Evolutionary conservation across 2,888 invertebrate species (phyloP).

Genomic region (Pseudolycoriella hygida): DNA sequence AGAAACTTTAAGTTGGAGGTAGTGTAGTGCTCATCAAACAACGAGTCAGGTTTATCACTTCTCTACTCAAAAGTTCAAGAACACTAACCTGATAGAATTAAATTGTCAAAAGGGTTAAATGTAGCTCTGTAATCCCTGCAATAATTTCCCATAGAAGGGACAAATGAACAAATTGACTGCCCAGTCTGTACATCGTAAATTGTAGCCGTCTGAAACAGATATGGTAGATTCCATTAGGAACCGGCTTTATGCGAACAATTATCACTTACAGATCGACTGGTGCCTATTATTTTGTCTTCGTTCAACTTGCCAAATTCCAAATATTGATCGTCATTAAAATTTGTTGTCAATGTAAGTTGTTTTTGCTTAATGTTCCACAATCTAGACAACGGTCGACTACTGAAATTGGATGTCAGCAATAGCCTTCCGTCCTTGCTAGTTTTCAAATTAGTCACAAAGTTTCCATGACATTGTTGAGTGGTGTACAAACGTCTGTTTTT

Average conservation of each 20-base stretch:
- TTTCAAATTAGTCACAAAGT: constrained; percentile 68
- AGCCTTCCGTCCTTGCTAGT: constrained; percentile 56
- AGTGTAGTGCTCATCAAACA: too few relatives aligned
- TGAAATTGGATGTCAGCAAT: constrained; percentile 68
- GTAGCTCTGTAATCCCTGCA: constrained; percentile 89
- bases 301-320: too few relatives aligned
- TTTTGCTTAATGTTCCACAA: constrained; percentile 25
- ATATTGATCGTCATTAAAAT: constrained; percentile 76
- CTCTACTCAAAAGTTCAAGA: too few relatives aligned
- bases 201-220: constrained; percentile 66
- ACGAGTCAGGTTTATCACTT: neutral
- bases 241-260: neutral
- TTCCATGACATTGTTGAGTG: constrained; percentile 69
- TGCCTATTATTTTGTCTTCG: too few relatives aligned
- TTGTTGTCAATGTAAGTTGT: constrained; percentile 35
- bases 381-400: constrained; percentile 57
- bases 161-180: constrained; percentile 53
- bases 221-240: constrained; percentile 46
- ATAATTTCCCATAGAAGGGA: constrained; percentile 72
- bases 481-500: constrained; percentile 65
- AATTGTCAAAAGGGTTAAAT: constrained; percentile 82
- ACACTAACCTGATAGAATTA: constrained; percentile 58
- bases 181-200: too few relatives aligned
- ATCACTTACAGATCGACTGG: constrained; percentile 48
- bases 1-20: too few relatives aligned